Base-by-base conservation (phyloP, 2,888 invertebrate genomes). In the Nezara viridula region DNA sequence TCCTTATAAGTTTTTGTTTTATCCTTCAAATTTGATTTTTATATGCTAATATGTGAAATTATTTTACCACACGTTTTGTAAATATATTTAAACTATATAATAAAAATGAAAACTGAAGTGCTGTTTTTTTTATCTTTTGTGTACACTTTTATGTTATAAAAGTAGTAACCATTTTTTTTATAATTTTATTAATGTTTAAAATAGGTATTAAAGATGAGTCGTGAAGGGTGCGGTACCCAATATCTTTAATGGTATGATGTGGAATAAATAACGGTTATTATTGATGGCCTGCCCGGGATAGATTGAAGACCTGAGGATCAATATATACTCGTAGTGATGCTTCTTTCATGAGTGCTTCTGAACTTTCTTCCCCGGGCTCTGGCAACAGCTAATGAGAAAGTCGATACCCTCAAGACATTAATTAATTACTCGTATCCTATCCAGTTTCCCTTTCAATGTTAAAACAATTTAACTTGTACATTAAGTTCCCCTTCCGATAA, bases 381-480 rank as follows among this genome's bases (percentile, higher is more conserved):
- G 60, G 14, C 44, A 44, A 10, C 21, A 14, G 55, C 86, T 86
- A 86, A 86, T 86, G 86, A 55, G 86, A 86, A 55, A 86, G 52
- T 55, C 86, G 86, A 86, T 86, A 86, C 86, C 47, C 55, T 55
- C 86, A 50, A 52, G 52, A 86, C 86, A 50, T 49, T 49, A 86
- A 86, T 55, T 86, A 86, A 86, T 86, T 86, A 55, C 52, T 86
- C 50, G 86, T 86, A 86, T 52, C 86, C 9, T 60, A 86, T 55
- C 86, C 55, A 52, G n/a, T 86, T 52, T 86, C 86, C 50, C 52
- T 86, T 86, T 86, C 44, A 86, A 40, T 55, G 32, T 86, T 86
- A 86, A 40, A 86, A 52, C 86, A 86, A 86, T 86, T 86, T 86
- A 86, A 86, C 55, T 86, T 55, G 55, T 86, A 86, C 40, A 60